Evolutionary conservation across 2,797 vertebrate species (phyloP).

Genomic region (Gobionotothen gibberifrons): DNA sequence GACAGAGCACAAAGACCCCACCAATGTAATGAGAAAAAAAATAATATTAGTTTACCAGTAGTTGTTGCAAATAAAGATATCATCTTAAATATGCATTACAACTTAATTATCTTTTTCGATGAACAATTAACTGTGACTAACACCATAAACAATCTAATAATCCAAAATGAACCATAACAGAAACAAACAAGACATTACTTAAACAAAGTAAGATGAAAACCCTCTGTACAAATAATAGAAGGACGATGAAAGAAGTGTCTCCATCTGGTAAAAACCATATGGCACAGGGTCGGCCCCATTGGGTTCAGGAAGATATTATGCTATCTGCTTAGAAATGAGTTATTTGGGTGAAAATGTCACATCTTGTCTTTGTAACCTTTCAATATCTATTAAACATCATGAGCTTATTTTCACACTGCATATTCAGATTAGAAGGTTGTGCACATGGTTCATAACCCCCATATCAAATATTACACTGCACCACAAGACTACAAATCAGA

Average conservation of each 20-base stretch:
- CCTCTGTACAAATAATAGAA: not conserved
- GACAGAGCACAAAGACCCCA: not conserved
- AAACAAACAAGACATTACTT: not conserved
- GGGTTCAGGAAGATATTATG: not conserved
- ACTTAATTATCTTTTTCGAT: too few species aligned
- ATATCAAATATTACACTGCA: not conserved
- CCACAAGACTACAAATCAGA: not conserved
- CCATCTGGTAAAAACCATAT: not conserved
- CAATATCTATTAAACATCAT: not conserved
- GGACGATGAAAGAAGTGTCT: not conserved
- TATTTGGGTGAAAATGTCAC: not conserved
- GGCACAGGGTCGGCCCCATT: not conserved
- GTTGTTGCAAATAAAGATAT: not conserved
- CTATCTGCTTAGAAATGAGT: not conserved
- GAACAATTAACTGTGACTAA: not conserved
- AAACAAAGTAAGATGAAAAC: not conserved
- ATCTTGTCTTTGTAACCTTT: not conserved
- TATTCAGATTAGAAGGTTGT: not conserved
- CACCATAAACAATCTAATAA: not conserved
- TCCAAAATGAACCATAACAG: not conserved
- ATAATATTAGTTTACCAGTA: not conserved
- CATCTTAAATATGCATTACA: not conserved
- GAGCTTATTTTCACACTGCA: not conserved
- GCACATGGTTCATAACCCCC: not conserved
- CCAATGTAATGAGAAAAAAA: not conserved